Percentiles rank a stretch among this genome's conserved stretches.
phyloP scores from a whole-genome alignment of 2,888 invertebrate genomes.

The Drosophila rellima region DNA sequence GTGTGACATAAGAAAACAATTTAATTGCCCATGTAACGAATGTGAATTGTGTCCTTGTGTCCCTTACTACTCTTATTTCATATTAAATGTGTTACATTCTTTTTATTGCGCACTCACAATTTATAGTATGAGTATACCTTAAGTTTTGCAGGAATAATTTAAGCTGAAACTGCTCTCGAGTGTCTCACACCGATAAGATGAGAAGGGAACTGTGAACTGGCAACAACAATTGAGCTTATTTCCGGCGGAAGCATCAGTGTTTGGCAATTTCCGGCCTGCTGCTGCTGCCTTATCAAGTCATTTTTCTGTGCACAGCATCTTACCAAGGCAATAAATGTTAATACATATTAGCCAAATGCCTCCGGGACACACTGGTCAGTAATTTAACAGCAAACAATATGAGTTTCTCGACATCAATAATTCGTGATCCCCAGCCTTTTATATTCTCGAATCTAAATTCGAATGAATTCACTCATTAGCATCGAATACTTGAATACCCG shows the following conservation, averaged over 20 bases:
- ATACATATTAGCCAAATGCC: conserved; percentile 77
- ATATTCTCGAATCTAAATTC: conserved; percentile 3
- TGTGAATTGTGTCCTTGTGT: conserved; percentile 41
- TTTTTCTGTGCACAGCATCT: conserved; percentile 52
- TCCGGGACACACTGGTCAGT: conserved; percentile 40
- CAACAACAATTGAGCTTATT: conserved; percentile 77
- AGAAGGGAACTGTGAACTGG: neutral
- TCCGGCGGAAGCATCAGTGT: conserved; percentile 80
- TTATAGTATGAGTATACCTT: conserved; percentile 2
- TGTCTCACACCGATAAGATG: conserved; percentile 23
- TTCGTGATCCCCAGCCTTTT: conserved; percentile 20
- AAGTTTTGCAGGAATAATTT: conserved; percentile 28
- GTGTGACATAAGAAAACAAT: conserved; percentile 51
- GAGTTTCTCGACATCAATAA: conserved; percentile 59
- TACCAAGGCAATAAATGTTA: conserved; percentile 76
- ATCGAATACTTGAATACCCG: conserved; percentile 14
- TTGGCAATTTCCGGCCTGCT: conserved; percentile 76
- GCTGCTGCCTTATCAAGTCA: conserved; percentile 34
- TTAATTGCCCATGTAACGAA: conserved; percentile 51
- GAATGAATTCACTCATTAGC: conserved; percentile 50
- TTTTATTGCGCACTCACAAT: conserved; percentile 24
- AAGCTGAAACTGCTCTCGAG: conserved; percentile 5
- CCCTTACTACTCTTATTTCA: conserved; percentile 2
- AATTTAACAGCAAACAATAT: conserved; percentile 15
- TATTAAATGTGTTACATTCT: conserved; percentile 18